A percentile compares a stretch with the other conserved stretches of the same genome.
Conservation (phyloP, 1,140 invertebrate genomes). For the Temnothorax curvispinosus region DNA sequence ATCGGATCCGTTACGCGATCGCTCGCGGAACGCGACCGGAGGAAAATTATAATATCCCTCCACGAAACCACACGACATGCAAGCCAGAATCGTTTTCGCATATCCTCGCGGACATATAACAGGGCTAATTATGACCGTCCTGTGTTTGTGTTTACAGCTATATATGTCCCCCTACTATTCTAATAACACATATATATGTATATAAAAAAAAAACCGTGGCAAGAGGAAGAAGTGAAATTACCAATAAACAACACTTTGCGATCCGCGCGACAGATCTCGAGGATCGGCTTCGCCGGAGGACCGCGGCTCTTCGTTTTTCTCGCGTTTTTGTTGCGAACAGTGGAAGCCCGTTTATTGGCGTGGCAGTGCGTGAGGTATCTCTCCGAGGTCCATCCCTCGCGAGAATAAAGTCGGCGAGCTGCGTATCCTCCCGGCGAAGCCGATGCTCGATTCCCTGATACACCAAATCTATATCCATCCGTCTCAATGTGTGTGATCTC, state of each 20-base stretch:
- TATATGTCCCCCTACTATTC: slow-evolving; percentile 1
- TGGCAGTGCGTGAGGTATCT: slow-evolving; percentile 27
- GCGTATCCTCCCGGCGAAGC: background rate
- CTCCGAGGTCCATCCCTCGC: background rate
- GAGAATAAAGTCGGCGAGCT: background rate
- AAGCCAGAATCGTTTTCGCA: slow-evolving; percentile 58
- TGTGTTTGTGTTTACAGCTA: background rate
- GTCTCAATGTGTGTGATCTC: slow-evolving; percentile 20
- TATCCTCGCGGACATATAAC: slow-evolving; percentile 47
- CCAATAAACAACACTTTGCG: slow-evolving; percentile 29
- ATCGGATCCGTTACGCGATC: slow-evolving; percentile 31
- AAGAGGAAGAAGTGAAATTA: slow-evolving; percentile 59
- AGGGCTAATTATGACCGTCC: slow-evolving; percentile 15
- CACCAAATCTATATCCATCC: slow-evolving; percentile 6
- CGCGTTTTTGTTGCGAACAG: background rate
- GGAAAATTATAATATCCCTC: slow-evolving; percentile 66
- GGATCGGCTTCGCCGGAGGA: slow-evolving; percentile 18
- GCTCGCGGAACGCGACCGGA: slow-evolving; percentile 17
- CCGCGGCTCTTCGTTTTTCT: background rate
- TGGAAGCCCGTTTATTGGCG: slow-evolving; percentile 49
- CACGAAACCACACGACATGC: slow-evolving; percentile 74
- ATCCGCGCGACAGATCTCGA: slow-evolving; percentile 26
- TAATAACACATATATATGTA: slow-evolving; percentile 13
- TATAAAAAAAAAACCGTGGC: slow-evolving; percentile 60
- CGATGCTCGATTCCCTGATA: slow-evolving; percentile 11